A percentile compares a stretch with the other conserved stretches of the same genome.
phyloP scores from a whole-genome alignment of 2,888 invertebrate genomes.

The Autographa pulchrina region DNA sequence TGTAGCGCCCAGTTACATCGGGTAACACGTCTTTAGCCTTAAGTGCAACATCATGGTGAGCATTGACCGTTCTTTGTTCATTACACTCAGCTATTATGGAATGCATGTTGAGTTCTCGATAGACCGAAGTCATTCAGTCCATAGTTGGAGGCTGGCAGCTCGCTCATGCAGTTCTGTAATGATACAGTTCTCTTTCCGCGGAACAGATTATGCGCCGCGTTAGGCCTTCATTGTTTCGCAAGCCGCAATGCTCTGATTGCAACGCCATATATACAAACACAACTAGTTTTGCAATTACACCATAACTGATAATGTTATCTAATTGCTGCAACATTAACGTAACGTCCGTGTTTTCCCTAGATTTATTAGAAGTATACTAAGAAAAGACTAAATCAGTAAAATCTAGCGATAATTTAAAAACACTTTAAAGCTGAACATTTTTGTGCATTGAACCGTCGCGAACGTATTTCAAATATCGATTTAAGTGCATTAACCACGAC shows the following conservation, averaged over 20 bases:
- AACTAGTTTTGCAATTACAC: conserved; percentile 75
- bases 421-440: conserved; percentile 33
- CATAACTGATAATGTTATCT: conserved; percentile 63
- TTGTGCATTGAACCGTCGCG: conserved; percentile 46
- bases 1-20: conserved; percentile 35
- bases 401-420: conserved; percentile 24
- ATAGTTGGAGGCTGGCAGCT: conserved; percentile 30
- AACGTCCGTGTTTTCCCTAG: conserved; percentile 6
- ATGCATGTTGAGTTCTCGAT: conserved; percentile 34
- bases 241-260: conserved; percentile 87
- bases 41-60: conserved; percentile 34
- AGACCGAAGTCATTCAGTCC: conserved; percentile 19
- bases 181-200: conserved; percentile 75
- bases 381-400: background rate
- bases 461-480: conserved; percentile 59
- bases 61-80: conserved; percentile 34
- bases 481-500: conserved; percentile 64
- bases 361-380: background rate
- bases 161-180: conserved; percentile 61
- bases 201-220: conserved; percentile 78
- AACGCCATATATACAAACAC: conserved; percentile 76
- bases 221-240: conserved; percentile 84
- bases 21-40: conserved; percentile 28
- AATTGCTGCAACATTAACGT: conserved; percentile 42
- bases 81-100: conserved; percentile 29